Conservation (phyloP, 2,888 invertebrate genomes). For the Arrhopalites spinosus region DNA sequence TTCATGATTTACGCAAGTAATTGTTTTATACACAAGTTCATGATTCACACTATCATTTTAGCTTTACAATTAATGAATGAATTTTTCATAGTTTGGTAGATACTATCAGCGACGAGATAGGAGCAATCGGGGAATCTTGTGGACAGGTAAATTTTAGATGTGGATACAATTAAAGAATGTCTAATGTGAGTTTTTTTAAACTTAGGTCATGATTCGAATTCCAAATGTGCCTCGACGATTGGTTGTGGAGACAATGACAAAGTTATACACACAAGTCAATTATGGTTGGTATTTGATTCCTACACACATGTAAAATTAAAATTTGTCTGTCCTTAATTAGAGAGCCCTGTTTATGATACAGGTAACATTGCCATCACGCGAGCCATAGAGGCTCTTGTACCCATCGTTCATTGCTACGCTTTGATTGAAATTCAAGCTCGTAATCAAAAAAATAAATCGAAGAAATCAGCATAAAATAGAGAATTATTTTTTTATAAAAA, state of each 20-base stretch:
- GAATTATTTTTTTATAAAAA: too few relatives aligned
- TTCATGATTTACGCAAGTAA: slow-evolving; percentile 38
- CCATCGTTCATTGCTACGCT: slow-evolving; percentile 39
- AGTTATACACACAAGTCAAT: slow-evolving; percentile 41
- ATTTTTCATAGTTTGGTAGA: slow-evolving; percentile 38
- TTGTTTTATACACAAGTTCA: neutral
- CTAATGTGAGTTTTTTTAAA: too few relatives aligned
- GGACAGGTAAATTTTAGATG: too few relatives aligned
- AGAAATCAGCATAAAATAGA: too few relatives aligned
- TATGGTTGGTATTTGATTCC: too few relatives aligned
- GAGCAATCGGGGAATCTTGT: slow-evolving; percentile 42
- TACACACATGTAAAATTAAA: too few relatives aligned
- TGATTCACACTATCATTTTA: too few relatives aligned
- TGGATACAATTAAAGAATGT: too few relatives aligned
- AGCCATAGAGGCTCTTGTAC: slow-evolving; percentile 43
- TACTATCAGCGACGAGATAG: slow-evolving; percentile 39
- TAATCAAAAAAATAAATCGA: neutral
- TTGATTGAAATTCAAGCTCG: slow-evolving; percentile 8
- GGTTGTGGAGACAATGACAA: slow-evolving; percentile 32
- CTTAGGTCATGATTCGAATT: slow-evolving; percentile 39
- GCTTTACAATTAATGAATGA: too few relatives aligned
- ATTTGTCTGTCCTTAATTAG: too few relatives aligned
- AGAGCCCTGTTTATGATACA: too few relatives aligned
- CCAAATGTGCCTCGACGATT: slow-evolving; percentile 22
- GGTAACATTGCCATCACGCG: slow-evolving; percentile 41